phyloP scores from a whole-genome alignment of 2,888 invertebrate genomes.

The Agonopterix heracliana region DNA sequence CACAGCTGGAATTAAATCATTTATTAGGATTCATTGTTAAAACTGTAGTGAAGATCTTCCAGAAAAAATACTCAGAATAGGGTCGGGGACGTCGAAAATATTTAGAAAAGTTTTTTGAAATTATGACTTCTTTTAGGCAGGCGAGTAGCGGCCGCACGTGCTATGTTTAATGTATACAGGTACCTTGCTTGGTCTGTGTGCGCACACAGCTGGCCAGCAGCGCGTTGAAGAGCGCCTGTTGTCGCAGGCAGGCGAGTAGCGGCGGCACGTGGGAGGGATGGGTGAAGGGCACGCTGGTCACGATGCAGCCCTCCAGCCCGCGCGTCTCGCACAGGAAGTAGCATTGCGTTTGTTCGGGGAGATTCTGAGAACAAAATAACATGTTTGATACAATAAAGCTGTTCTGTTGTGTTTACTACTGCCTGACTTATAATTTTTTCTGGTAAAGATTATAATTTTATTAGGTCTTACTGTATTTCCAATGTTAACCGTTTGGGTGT shows the following conservation, averaged over 20 bases:
- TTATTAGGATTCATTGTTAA: background rate
- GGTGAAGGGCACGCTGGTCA: conserved; percentile 91
- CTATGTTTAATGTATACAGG: too few relatives aligned
- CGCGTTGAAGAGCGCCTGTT: conserved; percentile 94
- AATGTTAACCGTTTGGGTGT: too few relatives aligned
- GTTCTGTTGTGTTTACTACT: too few relatives aligned
- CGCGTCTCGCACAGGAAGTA: conserved; percentile 93
- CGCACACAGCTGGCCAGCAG: conserved; percentile 91
- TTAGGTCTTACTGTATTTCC: too few relatives aligned
- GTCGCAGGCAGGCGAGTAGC: conserved; percentile 88
- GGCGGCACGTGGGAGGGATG: conserved; percentile 95
- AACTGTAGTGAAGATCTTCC: too few relatives aligned
- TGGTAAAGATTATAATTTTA: background rate
- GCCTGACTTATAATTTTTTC: background rate
- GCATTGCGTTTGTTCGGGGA: conserved; percentile 95
- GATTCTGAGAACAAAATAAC: conserved; percentile 70
- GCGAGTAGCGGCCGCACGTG: conserved; percentile 92
- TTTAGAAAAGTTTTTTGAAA: too few relatives aligned
- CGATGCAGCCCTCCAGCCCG: conserved; percentile 82
- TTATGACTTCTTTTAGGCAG: conserved; percentile 60
- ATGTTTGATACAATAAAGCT: too few relatives aligned
- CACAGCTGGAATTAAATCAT: conserved; percentile 31
- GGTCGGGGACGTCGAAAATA: too few relatives aligned
- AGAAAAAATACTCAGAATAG: too few relatives aligned
- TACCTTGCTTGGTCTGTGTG: conserved; percentile 76